Base-by-base conservation (phyloP, 2,888 invertebrate species). In the Eurois occulta region DNA sequence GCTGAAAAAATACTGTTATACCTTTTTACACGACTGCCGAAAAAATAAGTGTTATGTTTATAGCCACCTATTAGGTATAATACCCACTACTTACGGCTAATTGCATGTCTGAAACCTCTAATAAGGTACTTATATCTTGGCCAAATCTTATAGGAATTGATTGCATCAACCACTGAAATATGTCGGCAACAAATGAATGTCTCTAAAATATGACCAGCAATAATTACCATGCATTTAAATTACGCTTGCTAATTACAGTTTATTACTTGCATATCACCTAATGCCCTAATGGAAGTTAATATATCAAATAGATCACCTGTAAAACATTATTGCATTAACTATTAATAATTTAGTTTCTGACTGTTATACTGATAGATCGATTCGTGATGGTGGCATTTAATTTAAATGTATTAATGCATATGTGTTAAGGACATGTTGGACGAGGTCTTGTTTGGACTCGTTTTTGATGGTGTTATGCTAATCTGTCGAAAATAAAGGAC, bases 351-450 rank as follows among this genome's bases (percentile, higher is more conserved):
- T 28, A 18, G 46, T 75, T 72, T 66, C 65, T 41, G 48, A 65
- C 71, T 52, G 43, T 13, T 72, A 62, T 35, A 38, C 41, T 80
- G 74, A 83, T 80, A 55, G 55, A 86, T 79, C 18, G 79, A 62
- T 58, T 71, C 62, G 67, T 79, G 43, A 66, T 79, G 62, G 60
- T 48, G 85, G 69, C 55, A 78, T 75, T 75, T 70, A 41, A 77
- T 65, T 83, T 46, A 70, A 46, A 79, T 86, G 32, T 75, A 70
- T 86, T 86, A 84, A 85, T 83, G 84, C 74, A 86, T 75, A 67
- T 77, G 70, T 86, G 85, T 72, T 84, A 84, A 85, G 85, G 85
- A 77, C 76, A 73, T 55, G n/a, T 43, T 10, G 60, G 8, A 28
- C 77, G 73, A 81, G 77, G 77, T 58, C 74, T 72, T 58, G 38